Base-by-base conservation (phyloP, 2,888 invertebrate species). In the Tetrapedia diversipes region DNA sequence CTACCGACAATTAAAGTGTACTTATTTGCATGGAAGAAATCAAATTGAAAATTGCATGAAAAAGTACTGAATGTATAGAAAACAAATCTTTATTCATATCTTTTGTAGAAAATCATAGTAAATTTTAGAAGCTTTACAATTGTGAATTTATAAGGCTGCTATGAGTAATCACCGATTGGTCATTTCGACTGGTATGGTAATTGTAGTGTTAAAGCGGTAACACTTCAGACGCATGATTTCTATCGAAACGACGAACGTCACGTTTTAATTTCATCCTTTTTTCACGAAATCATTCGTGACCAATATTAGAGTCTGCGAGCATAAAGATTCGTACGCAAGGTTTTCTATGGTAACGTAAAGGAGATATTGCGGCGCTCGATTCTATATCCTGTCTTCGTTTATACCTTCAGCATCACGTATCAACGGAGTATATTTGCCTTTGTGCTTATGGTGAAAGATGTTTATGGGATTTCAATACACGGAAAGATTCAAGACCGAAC, bases 381-480 rank as follows among this genome's bases (percentile, higher is more conserved):
- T 69, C 57, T 43, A 51, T 49, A 60, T 67, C 22, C 66, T 8
- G 59, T 54, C 71, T 76, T 79, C 66, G 65, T 53, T 37, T 65
- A 57, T 79, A 63, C 61, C 49, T 43, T 43, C 49, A 45, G 39
- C 43, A 39, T 67, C 82, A 71, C 51, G 34, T 75, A 73, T 82
- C 61, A 57, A 57, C 54, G 65, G 19, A 34, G 51, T 57, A 75
- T 79, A 79, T 79, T 75, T 60, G 60, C 69, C 53, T 74, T 67
- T 43, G 32, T 24, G 34, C 22, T n/a, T 11, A 11, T 7, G 34
- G 24, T 10, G 19, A 22, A 34, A 41, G 11, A 22, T 16, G 22
- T 29, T 16, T 11, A 24, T 8, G 24, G 2, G 41, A 14, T 43
- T 53, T 43, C 14, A 39, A n/a, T 49, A 34, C 14, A 29, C 1